Base-by-base conservation (phyloP, 2,113 vertebrate species). In the Xiphias gladius region DNA sequence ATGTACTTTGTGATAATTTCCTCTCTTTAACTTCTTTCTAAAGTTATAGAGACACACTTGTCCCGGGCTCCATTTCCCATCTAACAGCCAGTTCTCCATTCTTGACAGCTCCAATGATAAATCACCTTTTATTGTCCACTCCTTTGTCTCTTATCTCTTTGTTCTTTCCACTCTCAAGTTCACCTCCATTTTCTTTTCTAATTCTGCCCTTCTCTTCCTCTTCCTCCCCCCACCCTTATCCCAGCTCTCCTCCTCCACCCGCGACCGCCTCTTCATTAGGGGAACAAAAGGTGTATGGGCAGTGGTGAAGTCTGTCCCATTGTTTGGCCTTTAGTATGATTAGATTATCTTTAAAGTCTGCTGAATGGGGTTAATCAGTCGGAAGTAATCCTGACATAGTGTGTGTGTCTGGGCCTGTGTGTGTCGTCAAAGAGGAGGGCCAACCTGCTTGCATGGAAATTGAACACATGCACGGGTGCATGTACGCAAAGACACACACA, bases 281-380 rank as follows among this genome's bases (percentile, higher is more conserved):
- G 65, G 72, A 78, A 93, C 89, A 92, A 93, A 93, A 90, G 87
- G 87, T 81, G 63, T 52, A 77, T 63, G 81, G 90, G 85, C 88
- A 87, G 87, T 80, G 84, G 86, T 88, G 90, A 86, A 88, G 89
- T 87, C 89, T 79, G 82, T 77, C 62, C 91, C 82, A 93, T 94
- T 94, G 94, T 94, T 88, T 91, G 90, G 92, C 87, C 86, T 91
- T 91, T 91, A 91, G 91, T 94, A 90, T 94, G 94, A 95, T 96
- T 95, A 95, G 93, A 95, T 94, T 94, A 95, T 94, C 95, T 95
- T 87, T 89, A 93, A 88, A 90, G 87, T 89, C 73, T 61, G 30
- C 83, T 94, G 91, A 95, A 96, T 95, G 87, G 91, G 89, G 89
- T 92, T 94, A 94, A 95, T 95, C 94, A 88, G 83, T 93, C 82